phyloP scores from a whole-genome alignment of 2,797 vertebrate genomes.

The Semaprochilodus insignis region DNA sequence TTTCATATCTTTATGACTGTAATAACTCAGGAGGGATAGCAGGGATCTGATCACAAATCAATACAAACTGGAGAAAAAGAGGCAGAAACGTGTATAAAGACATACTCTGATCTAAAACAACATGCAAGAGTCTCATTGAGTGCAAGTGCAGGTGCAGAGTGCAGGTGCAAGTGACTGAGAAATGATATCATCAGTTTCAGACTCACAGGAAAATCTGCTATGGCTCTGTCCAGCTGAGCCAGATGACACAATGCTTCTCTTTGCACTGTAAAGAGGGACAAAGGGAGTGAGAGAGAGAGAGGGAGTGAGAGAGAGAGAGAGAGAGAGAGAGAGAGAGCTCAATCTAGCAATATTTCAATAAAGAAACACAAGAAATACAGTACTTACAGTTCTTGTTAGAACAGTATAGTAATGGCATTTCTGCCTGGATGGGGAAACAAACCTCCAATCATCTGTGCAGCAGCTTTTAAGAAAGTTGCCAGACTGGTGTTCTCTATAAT shows the following conservation, averaged over 20 bases:
- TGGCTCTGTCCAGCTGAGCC: conserved; percentile 85
- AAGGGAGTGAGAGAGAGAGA: not conserved
- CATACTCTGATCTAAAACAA: not conserved
- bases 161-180: not conserved
- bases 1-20: not conserved
- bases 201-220: conserved; percentile 72
- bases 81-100: not conserved
- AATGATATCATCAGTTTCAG: not conserved
- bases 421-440: not conserved
- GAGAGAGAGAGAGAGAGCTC: not conserved
- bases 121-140: too few species aligned
- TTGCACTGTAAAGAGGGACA: conserved; percentile 79
- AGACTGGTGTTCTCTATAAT: too few species aligned
- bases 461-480: too few species aligned
- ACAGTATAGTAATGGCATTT: too few species aligned
- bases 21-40: not conserved
- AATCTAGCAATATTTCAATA: too few species aligned
- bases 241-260: conserved; percentile 82
- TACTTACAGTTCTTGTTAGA: too few species aligned
- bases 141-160: too few species aligned
- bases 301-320: not conserved
- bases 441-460: not conserved
- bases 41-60: not conserved
- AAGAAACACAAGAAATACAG: not conserved
- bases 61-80: not conserved